Conservation (phyloP, 2,888 invertebrate species). For the Amorpha juglandis region DNA sequence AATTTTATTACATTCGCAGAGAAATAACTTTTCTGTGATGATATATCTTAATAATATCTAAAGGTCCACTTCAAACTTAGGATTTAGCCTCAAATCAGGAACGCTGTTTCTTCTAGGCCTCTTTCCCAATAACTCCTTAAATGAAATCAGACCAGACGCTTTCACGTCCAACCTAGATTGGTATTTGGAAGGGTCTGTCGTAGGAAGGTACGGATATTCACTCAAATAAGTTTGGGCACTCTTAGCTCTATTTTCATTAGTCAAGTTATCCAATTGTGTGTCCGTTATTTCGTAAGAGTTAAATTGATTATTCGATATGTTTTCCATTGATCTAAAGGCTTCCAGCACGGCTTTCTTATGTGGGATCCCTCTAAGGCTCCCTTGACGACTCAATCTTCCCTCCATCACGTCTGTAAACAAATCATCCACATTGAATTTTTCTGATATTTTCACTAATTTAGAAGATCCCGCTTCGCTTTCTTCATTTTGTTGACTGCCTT, state of each 20-base stretch:
- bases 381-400: constrained; percentile 74
- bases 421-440: constrained; percentile 81
- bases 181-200: constrained; percentile 77
- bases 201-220: constrained; percentile 80
- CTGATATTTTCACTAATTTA: constrained; percentile 77
- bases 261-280: constrained; percentile 65
- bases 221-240: constrained; percentile 76
- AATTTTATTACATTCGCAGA: no score
- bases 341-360: constrained; percentile 82
- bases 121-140: constrained; percentile 66
- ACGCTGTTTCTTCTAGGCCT: constrained; percentile 76
- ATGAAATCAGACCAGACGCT: constrained; percentile 75
- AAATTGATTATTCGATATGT: constrained; percentile 62
- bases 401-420: constrained; percentile 79
- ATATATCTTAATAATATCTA: constrained; percentile 40
- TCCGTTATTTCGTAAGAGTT: constrained; percentile 73
- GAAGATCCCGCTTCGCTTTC: constrained; percentile 39
- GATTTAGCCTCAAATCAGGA: constrained; percentile 74
- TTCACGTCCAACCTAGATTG: constrained; percentile 74
- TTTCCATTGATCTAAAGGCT: constrained; percentile 81
- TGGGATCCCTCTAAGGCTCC: constrained; percentile 81
- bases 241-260: constrained; percentile 62
- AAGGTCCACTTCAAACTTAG: constrained; percentile 68
- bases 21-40: not conserved
- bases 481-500: constrained; percentile 47